Conservation (phyloP, 2,113 vertebrate species). For the Leptobrachium leishanense region DNA sequence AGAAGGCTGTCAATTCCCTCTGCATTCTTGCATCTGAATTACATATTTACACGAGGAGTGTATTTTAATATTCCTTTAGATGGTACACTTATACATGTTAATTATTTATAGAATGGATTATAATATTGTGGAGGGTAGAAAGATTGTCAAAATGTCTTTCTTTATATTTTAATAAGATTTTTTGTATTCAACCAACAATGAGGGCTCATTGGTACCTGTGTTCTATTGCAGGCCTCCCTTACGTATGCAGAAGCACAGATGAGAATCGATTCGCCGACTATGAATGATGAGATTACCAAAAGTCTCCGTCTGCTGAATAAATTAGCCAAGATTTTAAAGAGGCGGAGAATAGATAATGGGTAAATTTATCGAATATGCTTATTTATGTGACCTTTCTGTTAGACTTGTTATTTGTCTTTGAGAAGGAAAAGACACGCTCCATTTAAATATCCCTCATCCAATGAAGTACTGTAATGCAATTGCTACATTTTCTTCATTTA, state of each 20-base stretch:
- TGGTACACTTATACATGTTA: too few relatives aligned
- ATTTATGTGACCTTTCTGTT: slow-evolving; percentile 30
- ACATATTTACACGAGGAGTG: too few relatives aligned
- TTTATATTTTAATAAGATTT: not conserved
- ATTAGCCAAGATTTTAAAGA: slow-evolving; percentile 92
- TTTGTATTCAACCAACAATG: not conserved
- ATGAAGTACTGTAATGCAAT: not conserved
- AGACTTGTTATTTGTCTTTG: slow-evolving; percentile 22
- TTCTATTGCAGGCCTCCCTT: slow-evolving; percentile 81
- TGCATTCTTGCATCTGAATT: too few relatives aligned
- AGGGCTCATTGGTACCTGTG: not conserved
- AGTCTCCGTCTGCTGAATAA: slow-evolving; percentile 88
- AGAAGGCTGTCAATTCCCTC: too few relatives aligned
- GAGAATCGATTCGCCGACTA: slow-evolving; percentile 86
- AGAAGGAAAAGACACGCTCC: not conserved
- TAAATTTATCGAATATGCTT: slow-evolving; percentile 56
- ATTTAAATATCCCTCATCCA: not conserved
- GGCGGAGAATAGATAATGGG: slow-evolving; percentile 85
- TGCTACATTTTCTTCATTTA: too few relatives aligned
- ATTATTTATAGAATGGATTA: too few relatives aligned
- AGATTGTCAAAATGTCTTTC: too few relatives aligned
- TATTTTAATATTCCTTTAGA: too few relatives aligned
- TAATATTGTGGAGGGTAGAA: too few relatives aligned
- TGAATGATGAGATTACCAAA: slow-evolving; percentile 83
- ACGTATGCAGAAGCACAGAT: slow-evolving; percentile 96